Percentiles rank a stretch among this genome's conserved stretches.
phyloP scores from a whole-genome alignment of 2,113 vertebrate genomes.

The Phrynosoma blainvillii region DNA sequence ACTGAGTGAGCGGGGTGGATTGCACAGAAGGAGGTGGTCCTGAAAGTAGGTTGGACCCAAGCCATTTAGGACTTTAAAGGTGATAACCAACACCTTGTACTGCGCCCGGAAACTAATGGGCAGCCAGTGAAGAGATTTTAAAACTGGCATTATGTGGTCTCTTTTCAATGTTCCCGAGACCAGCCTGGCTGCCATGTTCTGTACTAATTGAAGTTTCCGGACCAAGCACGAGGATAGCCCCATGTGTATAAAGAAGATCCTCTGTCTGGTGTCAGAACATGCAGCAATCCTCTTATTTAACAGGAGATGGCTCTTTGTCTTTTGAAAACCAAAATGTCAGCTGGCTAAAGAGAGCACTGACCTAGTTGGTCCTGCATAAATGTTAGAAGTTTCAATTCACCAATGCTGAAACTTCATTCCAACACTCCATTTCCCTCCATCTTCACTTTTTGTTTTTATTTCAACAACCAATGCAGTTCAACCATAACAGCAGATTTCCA shows the following conservation, averaged over 20 bases:
- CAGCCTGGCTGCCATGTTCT: no score
- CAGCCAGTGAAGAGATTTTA: no score
- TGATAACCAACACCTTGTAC: no score
- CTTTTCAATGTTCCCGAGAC: no score
- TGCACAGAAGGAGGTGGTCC: no score
- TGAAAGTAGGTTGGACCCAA: no score
- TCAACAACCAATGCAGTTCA: background rate
- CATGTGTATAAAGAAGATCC: constrained; percentile 1
- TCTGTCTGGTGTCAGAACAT: background rate
- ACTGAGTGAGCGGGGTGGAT: no score
- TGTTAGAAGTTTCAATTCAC: background rate
- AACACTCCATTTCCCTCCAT: background rate
- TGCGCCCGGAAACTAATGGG: no score
- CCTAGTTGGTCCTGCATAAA: constrained; percentile 26
- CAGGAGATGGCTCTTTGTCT: constrained; percentile 18
- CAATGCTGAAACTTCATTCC: constrained; percentile 24
- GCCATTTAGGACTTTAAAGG: no score
- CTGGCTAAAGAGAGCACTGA: background rate
- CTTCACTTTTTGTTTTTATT: accelerated
- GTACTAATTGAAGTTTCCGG: no score
- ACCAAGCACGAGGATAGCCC: no score
- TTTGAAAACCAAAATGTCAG: background rate
- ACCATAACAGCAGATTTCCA: constrained; percentile 15
- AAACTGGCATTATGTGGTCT: no score
- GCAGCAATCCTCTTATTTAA: constrained; percentile 1